A percentile compares a stretch with the other conserved stretches of the same genome.
Conservation (phyloP, 2,113 vertebrate species). For the Bolborhynchus lineola region DNA sequence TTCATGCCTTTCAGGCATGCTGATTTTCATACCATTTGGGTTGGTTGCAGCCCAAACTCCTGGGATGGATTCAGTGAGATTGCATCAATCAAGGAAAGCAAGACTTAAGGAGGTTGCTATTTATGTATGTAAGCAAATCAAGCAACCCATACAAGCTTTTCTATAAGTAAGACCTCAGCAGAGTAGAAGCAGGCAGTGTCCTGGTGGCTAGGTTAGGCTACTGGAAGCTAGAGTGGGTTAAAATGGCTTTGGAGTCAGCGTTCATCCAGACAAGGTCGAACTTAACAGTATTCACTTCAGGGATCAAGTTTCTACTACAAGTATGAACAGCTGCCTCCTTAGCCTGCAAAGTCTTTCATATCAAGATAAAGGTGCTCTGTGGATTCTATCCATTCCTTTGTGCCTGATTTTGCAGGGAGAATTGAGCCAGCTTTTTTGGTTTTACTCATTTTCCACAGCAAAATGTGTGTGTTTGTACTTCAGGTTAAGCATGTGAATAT, state of each 20-base stretch:
- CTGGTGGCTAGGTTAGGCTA: neutral
- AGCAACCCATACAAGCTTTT: neutral
- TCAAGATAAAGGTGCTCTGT: neutral
- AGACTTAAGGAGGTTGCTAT: neutral
- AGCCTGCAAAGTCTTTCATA: neutral
- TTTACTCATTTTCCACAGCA: neutral
- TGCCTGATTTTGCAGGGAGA: neutral
- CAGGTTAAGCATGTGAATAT: neutral
- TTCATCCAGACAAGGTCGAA: neutral
- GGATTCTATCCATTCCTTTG: neutral
- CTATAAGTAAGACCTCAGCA: neutral
- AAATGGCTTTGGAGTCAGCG: neutral
- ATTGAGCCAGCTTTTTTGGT: neutral
- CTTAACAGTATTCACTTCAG: neutral
- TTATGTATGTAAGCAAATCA: neutral
- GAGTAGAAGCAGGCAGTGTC: neutral
- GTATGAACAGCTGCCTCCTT: neutral
- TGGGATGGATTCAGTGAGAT: neutral
- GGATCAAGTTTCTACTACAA: neutral
- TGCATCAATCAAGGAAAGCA: neutral
- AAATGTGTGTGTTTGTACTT: neutral
- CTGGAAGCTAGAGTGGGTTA: neutral
- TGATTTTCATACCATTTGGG: neutral
- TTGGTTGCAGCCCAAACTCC: neutral
- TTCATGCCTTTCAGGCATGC: neutral